Percentiles rank a stretch among this genome's conserved stretches.
These are phyloP conservation scores for Nannobrachium achirus DNA, from an alignment of 2,113 vertebrate genomes.

Conservation along the genomic window DNA sequence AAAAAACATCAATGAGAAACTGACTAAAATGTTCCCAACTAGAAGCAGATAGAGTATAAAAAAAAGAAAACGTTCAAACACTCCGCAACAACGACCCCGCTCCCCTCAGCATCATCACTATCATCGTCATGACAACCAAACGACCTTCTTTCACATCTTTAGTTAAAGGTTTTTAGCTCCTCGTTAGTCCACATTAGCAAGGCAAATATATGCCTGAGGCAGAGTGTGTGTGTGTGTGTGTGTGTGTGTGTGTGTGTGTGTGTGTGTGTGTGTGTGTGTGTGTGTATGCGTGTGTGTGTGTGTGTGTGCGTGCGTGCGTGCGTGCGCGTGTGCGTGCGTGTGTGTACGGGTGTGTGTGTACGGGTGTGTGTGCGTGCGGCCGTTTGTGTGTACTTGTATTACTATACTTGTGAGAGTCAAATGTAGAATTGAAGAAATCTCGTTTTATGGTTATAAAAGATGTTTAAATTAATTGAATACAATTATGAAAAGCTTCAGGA, in stretches of 20 bases:
- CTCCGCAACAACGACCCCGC: conserved; percentile 27
- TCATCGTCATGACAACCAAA: conserved; percentile 41
- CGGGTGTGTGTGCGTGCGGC: not conserved
- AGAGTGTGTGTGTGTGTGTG: not conserved
- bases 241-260: not conserved
- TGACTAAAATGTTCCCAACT: not conserved
- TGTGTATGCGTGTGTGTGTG: no score
- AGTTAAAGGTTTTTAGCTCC: conserved; percentile 33
- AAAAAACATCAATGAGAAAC: conserved; percentile 4
- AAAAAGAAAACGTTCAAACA: conserved; percentile 17
- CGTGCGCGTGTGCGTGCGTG: no score
- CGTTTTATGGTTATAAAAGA: no score
- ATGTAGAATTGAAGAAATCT: not conserved
- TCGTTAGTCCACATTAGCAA: conserved; percentile 61
- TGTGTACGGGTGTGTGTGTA: not conserved
- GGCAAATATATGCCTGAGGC: conserved; percentile 39
- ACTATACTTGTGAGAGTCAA: not conserved
- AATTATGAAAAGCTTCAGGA: no score
- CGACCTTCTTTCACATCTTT: conserved; percentile 55
- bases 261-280: no score
- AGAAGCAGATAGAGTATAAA: conserved; percentile 1
- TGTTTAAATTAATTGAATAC: no score
- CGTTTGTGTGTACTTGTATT: not conserved
- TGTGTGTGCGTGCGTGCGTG: no score
- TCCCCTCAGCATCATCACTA: not conserved